A percentile compares a stretch with the other conserved stretches of the same genome.
These are phyloP conservation scores for Choristoneura fumiferana DNA, from an alignment of 1,140 invertebrate species.

Conservation along the genomic window DNA sequence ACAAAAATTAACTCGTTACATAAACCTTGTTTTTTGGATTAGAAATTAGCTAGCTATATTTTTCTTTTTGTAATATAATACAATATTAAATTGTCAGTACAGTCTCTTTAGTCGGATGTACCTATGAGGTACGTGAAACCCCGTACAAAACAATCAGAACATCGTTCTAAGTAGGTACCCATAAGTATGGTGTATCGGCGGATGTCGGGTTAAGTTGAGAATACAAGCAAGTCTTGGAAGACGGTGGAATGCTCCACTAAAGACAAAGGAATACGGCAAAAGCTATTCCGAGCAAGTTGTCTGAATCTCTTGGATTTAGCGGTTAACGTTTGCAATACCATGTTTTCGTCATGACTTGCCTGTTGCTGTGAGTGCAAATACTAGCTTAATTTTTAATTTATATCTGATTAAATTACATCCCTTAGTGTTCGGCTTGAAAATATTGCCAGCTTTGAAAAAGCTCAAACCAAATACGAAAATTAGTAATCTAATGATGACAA, in stretches of 20 bases:
- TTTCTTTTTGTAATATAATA: too few species aligned
- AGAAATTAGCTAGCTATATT: too few species aligned
- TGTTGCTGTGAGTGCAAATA: conserved; percentile 37
- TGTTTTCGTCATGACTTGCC: conserved; percentile 38
- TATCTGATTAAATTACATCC: too few species aligned
- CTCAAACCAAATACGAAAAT: too few species aligned
- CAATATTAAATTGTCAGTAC: too few species aligned
- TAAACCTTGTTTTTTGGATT: too few species aligned
- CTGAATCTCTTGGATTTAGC: conserved; percentile 44
- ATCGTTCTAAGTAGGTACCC: background rate
- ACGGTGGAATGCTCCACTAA: conserved; percentile 41
- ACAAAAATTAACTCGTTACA: too few species aligned
- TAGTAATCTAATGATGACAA: too few species aligned
- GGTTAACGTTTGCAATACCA: conserved; percentile 39
- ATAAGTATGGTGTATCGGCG: background rate
- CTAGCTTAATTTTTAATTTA: conserved; percentile 24
- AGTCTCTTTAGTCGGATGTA: background rate
- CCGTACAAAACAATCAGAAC: background rate
- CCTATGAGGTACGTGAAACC: too few species aligned
- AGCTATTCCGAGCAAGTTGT: conserved; percentile 44
- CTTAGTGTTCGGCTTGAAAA: too few species aligned
- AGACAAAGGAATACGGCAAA: conserved; percentile 45
- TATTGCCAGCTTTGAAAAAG: too few species aligned
- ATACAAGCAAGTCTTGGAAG: conserved; percentile 35
- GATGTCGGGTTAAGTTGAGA: conserved; percentile 30